phyloP scores from a whole-genome alignment of 2,797 vertebrate species.

The Aeoliscus strigatus region DNA sequence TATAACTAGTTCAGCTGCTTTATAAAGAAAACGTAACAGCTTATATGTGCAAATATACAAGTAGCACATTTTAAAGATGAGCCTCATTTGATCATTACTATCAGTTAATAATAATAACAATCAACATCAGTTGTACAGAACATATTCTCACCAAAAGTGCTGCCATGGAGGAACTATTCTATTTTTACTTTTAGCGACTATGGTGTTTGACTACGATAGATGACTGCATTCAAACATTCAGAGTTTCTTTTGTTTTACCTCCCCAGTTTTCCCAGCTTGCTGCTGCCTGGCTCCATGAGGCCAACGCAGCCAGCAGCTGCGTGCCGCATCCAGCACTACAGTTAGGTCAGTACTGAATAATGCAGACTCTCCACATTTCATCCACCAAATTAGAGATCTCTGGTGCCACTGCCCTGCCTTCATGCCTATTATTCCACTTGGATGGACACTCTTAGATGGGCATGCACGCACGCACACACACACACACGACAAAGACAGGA shows the following conservation, averaged over 20 bases:
- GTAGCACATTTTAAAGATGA: too few species aligned
- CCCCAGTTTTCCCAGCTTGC: background rate
- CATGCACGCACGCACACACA: conserved; percentile 6
- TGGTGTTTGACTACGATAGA: too few species aligned
- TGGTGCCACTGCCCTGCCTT: conserved; percentile 44
- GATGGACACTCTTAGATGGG: conserved; percentile 32
- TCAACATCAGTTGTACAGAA: too few species aligned
- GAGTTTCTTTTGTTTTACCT: background rate
- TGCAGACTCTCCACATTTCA: conserved; percentile 53
- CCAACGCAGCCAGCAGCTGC: conserved; percentile 17
- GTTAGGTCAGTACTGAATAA: conserved; percentile 66
- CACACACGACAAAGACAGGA: conserved; percentile 6
- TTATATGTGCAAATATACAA: too few species aligned
- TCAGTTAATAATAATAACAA: too few species aligned
- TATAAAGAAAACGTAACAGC: too few species aligned
- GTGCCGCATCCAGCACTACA: conserved; percentile 37
- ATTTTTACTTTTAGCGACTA: background rate
- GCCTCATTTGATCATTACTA: too few species aligned
- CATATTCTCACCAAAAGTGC: background rate
- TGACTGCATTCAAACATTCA: background rate
- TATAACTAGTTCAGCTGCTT: too few species aligned
- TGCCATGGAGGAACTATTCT: background rate
- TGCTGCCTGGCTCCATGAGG: conserved; percentile 6
- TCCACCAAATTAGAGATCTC: conserved; percentile 40
- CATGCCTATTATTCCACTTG: conserved; percentile 62